Evolutionary conservation across 1,140 invertebrate genomes (phyloP).

Genomic region (Littorina saxatilis): DNA sequence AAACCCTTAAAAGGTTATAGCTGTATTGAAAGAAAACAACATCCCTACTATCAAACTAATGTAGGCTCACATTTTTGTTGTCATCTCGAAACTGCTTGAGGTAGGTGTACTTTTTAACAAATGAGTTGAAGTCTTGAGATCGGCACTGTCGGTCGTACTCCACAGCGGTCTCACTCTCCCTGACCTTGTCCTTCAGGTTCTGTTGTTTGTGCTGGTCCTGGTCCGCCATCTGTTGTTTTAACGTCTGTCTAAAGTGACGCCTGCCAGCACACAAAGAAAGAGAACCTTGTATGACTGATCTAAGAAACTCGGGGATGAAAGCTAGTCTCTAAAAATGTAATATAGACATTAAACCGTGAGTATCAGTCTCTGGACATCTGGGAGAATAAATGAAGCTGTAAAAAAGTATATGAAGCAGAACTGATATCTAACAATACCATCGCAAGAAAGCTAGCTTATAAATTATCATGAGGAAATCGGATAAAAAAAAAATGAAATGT

Average conservation of each 20-base stretch:
- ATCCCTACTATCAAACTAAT: too few relatives aligned
- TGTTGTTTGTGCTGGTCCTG: slow-evolving; percentile 48
- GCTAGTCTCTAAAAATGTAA: background rate
- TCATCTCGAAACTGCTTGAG: slow-evolving; percentile 69
- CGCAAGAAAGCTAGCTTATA: too few relatives aligned
- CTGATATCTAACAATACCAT: too few relatives aligned
- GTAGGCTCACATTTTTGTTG: slow-evolving; percentile 67
- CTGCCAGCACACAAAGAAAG: slow-evolving; percentile 46
- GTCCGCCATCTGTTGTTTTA: slow-evolving; percentile 73
- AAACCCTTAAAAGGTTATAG: too few relatives aligned
- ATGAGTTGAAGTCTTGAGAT: slow-evolving; percentile 60
- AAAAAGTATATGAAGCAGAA: too few relatives aligned
- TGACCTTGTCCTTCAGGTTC: slow-evolving; percentile 55
- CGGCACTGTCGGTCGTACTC: slow-evolving; percentile 62
- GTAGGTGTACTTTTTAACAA: slow-evolving; percentile 62
- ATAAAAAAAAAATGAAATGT: too few relatives aligned
- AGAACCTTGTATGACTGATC: too few relatives aligned
- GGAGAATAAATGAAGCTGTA: background rate
- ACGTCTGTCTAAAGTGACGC: slow-evolving; percentile 67
- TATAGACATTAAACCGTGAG: background rate
- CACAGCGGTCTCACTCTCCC: slow-evolving; percentile 66
- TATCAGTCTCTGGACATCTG: background rate
- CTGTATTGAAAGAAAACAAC: slow-evolving; percentile 2
- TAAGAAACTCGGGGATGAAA: background rate
- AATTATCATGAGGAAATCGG: too few relatives aligned